Percentiles rank a stretch among this genome's conserved stretches.
These are phyloP conservation scores for Knipowitschia caucasica DNA, from an alignment of 2,797 vertebrate genomes.

Conservation along the genomic window DNA sequence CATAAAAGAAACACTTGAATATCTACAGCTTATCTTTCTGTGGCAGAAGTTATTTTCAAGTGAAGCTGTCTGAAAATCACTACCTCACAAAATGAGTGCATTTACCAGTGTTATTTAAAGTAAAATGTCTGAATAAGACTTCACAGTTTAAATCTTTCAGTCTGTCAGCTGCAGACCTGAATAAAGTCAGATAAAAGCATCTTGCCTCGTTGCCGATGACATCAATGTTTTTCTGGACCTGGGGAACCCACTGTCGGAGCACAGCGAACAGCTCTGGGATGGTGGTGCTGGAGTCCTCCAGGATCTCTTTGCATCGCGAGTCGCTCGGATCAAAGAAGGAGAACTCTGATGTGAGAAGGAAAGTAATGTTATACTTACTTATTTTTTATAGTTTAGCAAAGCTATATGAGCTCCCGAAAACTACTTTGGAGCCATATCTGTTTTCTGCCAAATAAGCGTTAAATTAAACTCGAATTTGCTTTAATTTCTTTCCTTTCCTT, in stretches of 20 bases:
- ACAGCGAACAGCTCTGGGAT: slow-evolving; percentile 95
- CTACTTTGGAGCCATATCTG: too few relatives aligned
- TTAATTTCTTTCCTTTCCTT: too few relatives aligned
- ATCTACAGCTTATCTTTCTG: neutral
- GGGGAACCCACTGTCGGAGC: slow-evolving; percentile 96
- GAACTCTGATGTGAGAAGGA: slow-evolving; percentile 78
- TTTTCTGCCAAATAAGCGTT: too few relatives aligned
- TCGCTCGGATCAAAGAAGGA: slow-evolving; percentile 97
- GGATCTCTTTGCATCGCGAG: slow-evolving; percentile 87
- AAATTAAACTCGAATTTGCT: too few relatives aligned
- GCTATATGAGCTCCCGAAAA: too few relatives aligned
- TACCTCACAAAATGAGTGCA: slow-evolving; percentile 14
- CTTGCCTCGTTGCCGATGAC: slow-evolving; percentile 92
- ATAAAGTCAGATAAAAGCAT: neutral
- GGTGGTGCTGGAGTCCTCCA: slow-evolving; percentile 86
- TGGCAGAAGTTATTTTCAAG: slow-evolving; percentile 15
- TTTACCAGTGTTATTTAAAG: neutral
- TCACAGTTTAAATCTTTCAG: neutral
- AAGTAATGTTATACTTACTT: neutral
- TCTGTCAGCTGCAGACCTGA: neutral
- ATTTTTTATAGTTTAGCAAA: too few relatives aligned
- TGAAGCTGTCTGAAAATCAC: slow-evolving; percentile 28
- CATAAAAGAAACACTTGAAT: slow-evolving; percentile 28
- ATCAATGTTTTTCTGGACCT: slow-evolving; percentile 93
- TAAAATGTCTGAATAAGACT: neutral